Base-by-base conservation (phyloP, 2,113 vertebrate genomes). In the Laticauda laticaudata region DNA sequence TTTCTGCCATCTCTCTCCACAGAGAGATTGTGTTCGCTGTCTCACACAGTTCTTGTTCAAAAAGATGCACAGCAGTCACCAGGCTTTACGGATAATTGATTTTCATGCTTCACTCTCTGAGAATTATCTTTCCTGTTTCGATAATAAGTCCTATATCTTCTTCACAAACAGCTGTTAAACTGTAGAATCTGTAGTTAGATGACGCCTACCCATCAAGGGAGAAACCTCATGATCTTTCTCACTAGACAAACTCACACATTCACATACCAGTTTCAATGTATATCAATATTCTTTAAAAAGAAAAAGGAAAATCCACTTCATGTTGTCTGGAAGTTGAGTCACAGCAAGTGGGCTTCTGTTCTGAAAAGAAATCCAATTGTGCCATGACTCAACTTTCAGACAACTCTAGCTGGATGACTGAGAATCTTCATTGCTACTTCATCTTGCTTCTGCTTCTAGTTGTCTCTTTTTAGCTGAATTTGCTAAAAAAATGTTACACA, bases 31-130 rank as follows among this genome's bases (percentile, higher is more conserved):
- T 61, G 75, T 55, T 61, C 48, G 1, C 21, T 86, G 75, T 54
- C 56, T 87, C 92, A 87, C 6, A n/a, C 75, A 10, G 89, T 8
- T 23, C 48, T 54, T 90, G 81, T 90, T 86, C 69, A 90, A 29
- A 90, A 93, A 51, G 43, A 93, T 3, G 53, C 92, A 90, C 89
- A 93, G n/a, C 75, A 90, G 75, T 64, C 92, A 86, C 55, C 26
- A 54, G 81, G 56, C n/a, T 93, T 90, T 55, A 61, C 45, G 90
- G 75, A 90, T 93, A 90, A 93, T 87, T 87, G 48, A 87, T 90
- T 93, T 90, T n/a, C 56, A 90, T 29, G 92, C 56, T 87, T 48
- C 56, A 45, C 48, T 90, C 88, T 51, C 69, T 92, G 56, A 90
- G 90, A 93, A 90, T 90, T 90, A 90, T 86, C 55, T 86, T 93